Percentiles rank a stretch among this genome's conserved stretches.
These are phyloP conservation scores for Metopia argyrocephala DNA, from an alignment of 2,888 invertebrate genomes.

Conservation along the genomic window DNA sequence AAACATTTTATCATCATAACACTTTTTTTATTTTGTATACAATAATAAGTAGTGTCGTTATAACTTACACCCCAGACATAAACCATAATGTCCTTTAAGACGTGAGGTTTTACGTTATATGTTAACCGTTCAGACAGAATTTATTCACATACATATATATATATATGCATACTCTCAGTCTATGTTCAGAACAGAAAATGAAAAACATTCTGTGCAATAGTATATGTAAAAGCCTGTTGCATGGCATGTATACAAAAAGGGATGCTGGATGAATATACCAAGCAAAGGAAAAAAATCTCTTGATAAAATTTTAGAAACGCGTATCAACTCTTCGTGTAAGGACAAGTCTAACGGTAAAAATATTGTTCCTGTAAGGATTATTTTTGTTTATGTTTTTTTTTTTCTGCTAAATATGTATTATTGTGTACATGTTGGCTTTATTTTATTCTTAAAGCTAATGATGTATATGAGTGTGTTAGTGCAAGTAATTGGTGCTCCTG, in stretches of 20 bases:
- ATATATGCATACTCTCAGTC: background rate
- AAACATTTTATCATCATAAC: too few relatives aligned
- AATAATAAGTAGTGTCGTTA: too few relatives aligned
- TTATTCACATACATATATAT: background rate
- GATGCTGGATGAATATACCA: conserved; percentile 39
- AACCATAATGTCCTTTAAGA: too few relatives aligned
- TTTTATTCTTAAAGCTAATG: background rate
- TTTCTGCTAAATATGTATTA: background rate
- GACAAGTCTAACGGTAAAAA: conserved; percentile 60
- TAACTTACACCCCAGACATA: background rate
- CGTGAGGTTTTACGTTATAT: background rate
- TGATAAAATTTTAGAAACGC: conserved; percentile 61
- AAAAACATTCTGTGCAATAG: background rate
- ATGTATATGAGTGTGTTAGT: background rate
- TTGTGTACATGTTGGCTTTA: conserved; percentile 23
- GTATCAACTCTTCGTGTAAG: conserved; percentile 64
- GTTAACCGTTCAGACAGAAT: conserved; percentile 1
- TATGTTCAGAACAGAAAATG: background rate
- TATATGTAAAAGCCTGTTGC: conserved; percentile 54
- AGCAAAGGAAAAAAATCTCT: conserved; percentile 19
- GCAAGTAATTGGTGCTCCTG: conserved; percentile 16
- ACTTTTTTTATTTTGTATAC: too few relatives aligned
- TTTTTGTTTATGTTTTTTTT: conserved; percentile 38
- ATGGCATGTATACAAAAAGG: conserved; percentile 40
- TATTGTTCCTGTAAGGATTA: conserved; percentile 25